phyloP scores from a whole-genome alignment of 2,113 vertebrate genomes.

The Holacanthus passer region DNA sequence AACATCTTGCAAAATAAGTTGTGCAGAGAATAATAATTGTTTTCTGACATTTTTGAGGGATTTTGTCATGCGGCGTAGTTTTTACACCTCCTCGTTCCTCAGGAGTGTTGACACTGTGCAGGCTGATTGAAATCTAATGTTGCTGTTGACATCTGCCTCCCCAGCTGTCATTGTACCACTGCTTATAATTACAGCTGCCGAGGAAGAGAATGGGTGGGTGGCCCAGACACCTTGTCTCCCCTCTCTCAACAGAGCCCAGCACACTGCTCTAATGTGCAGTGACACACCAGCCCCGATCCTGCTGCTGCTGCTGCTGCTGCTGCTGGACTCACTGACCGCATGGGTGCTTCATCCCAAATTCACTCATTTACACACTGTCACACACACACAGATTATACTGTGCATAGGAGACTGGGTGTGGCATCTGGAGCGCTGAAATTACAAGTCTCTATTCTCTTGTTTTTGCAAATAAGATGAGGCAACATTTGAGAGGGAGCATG shows the following conservation, averaged over 20 bases:
- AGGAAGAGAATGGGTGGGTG: slow-evolving; percentile 60
- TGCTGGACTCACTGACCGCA: slow-evolving; percentile 55
- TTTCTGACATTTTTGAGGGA: slow-evolving; percentile 15
- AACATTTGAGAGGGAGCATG: neutral
- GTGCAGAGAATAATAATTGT: slow-evolving; percentile 1
- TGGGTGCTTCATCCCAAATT: slow-evolving; percentile 41
- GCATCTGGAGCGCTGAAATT: slow-evolving; percentile 7
- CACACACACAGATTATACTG: slow-evolving; percentile 11
- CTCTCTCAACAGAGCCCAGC: slow-evolving; percentile 47
- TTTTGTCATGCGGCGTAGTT: slow-evolving; percentile 28
- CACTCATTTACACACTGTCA: slow-evolving; percentile 61
- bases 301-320: slow-evolving; percentile 59
- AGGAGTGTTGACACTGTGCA: slow-evolving; percentile 59
- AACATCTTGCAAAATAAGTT: slow-evolving; percentile 21
- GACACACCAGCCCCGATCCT: slow-evolving; percentile 61
- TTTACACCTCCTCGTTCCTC: slow-evolving; percentile 63
- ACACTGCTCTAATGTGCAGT: slow-evolving; percentile 67
- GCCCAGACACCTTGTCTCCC: slow-evolving; percentile 76
- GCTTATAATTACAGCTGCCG: slow-evolving; percentile 78
- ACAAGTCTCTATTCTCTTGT: neutral
- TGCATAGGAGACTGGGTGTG: slow-evolving; percentile 37
- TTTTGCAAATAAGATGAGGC: neutral
- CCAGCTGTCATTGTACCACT: slow-evolving; percentile 71
- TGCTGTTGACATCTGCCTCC: slow-evolving; percentile 78
- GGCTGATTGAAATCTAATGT: slow-evolving; percentile 76